Evolutionary conservation across 2,113 vertebrate genomes (phyloP).

Genomic region (Anguilla rostrata): DNA sequence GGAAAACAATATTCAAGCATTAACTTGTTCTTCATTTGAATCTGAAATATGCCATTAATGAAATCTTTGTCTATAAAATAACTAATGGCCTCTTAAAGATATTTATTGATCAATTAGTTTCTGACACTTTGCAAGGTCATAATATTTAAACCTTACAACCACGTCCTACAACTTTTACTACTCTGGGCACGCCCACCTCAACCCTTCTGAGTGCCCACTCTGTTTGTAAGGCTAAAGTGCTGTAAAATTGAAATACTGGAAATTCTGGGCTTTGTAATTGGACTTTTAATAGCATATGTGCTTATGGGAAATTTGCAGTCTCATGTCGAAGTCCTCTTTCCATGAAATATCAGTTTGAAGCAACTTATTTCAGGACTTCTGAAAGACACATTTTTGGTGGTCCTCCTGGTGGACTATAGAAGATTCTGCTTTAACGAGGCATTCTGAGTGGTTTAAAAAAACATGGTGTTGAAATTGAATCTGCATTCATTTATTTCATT

Average conservation of each 20-base stretch:
- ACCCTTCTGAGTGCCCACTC: conserved; percentile 51
- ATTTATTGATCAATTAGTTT: conserved; percentile 76
- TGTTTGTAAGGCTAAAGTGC: conserved; percentile 68
- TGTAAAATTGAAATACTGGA: conserved; percentile 70
- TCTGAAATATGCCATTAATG: conserved; percentile 68
- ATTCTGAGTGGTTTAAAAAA: not conserved
- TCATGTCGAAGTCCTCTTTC: conserved; percentile 34
- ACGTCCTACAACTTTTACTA: conserved; percentile 62
- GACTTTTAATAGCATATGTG: conserved; percentile 43
- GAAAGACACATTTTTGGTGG: conserved; percentile 48
- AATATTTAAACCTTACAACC: conserved; percentile 60
- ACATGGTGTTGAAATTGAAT: not conserved
- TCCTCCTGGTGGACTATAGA: not conserved
- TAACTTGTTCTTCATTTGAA: conserved; percentile 57
- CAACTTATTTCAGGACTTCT: conserved; percentile 53
- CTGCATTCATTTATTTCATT: not conserved
- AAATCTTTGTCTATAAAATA: conserved; percentile 71
- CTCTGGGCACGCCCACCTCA: conserved; percentile 53
- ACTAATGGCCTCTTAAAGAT: conserved; percentile 66
- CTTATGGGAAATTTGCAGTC: not conserved
- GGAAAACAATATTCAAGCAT: conserved; percentile 70
- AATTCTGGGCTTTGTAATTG: conserved; percentile 61
- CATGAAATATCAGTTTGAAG: conserved; percentile 42
- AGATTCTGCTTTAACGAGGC: not conserved
- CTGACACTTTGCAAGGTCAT: conserved; percentile 73